These are phyloP conservation scores for Miichthys miiuy DNA, from an alignment of 2,797 vertebrate genomes.

Conservation along the genomic window DNA sequence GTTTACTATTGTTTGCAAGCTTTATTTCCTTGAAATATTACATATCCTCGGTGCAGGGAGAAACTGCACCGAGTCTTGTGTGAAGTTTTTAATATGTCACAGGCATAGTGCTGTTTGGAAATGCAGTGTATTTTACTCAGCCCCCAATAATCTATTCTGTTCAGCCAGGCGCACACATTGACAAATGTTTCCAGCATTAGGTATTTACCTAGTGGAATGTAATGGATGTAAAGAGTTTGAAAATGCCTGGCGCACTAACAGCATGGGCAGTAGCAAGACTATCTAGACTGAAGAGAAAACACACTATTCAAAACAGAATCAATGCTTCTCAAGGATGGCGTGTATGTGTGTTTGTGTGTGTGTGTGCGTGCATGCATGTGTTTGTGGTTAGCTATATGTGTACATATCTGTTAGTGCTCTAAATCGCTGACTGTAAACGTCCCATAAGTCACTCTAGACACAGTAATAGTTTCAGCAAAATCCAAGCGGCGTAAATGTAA, in stretches of 20 bases:
- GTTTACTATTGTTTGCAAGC: slow-evolving; percentile 62
- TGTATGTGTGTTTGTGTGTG: slow-evolving; percentile 27
- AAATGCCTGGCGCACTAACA: slow-evolving; percentile 83
- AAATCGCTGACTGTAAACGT: slow-evolving; percentile 63
- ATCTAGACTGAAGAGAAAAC: slow-evolving; percentile 78
- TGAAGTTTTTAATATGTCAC: slow-evolving; percentile 85
- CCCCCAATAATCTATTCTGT: slow-evolving; percentile 87
- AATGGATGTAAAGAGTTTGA: slow-evolving; percentile 88
- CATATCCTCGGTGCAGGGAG: slow-evolving; percentile 41
- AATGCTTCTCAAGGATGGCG: slow-evolving; percentile 73
- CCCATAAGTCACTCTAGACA: slow-evolving; percentile 73
- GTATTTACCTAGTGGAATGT: slow-evolving; percentile 88
- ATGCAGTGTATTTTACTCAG: slow-evolving; percentile 86
- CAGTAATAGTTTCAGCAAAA: slow-evolving; percentile 66
- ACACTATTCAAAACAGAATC: slow-evolving; percentile 80
- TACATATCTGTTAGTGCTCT: slow-evolving; percentile 53
- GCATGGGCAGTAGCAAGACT: slow-evolving; percentile 82
- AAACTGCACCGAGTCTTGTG: slow-evolving; percentile 59
- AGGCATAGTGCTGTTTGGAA: slow-evolving; percentile 83
- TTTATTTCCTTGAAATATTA: slow-evolving; percentile 74
- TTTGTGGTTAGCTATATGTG: slow-evolving; percentile 46
- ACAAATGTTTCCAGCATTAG: slow-evolving; percentile 89
- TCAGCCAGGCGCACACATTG: slow-evolving; percentile 87
- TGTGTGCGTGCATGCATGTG: slow-evolving; percentile 15
- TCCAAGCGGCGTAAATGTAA: slow-evolving; percentile 65